Conservation (phyloP, 2,797 vertebrate species). For the Sylvia borin region DNA sequence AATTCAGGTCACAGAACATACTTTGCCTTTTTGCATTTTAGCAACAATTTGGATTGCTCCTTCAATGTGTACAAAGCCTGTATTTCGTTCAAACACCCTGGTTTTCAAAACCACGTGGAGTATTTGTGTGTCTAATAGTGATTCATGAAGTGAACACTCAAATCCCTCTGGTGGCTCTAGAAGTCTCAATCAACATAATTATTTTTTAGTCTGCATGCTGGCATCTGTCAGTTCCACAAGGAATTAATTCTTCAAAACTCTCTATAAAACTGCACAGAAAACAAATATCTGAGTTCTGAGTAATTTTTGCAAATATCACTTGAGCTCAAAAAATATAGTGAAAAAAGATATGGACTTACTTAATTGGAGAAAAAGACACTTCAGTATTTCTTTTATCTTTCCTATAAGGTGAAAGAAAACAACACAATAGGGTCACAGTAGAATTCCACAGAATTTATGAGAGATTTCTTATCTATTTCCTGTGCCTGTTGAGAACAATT, state of each 20-base stretch:
- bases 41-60: background rate
- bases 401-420: conserved; percentile 59
- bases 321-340: background rate
- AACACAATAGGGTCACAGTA: background rate
- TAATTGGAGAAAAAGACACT: conserved; percentile 74
- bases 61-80: rapidly evolving
- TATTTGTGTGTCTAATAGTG: background rate
- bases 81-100: background rate
- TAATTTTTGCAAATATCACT: background rate
- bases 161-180: background rate
- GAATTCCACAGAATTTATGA: background rate
- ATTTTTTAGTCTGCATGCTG: background rate
- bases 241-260: background rate
- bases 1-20: background rate
- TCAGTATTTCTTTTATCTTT: conserved; percentile 75
- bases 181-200: background rate
- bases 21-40: background rate
- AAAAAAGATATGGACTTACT: conserved; percentile 70
- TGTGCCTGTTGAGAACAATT: background rate
- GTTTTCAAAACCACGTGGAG: background rate
- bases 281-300: background rate
- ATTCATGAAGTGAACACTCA: background rate
- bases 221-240: background rate
- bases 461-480: background rate
- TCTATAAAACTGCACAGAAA: background rate